Evolutionary conservation across 2,888 invertebrate genomes (phyloP), one percentile per base, ranked within the genome.

Genomic region (Pyralis farinalis): DNA sequence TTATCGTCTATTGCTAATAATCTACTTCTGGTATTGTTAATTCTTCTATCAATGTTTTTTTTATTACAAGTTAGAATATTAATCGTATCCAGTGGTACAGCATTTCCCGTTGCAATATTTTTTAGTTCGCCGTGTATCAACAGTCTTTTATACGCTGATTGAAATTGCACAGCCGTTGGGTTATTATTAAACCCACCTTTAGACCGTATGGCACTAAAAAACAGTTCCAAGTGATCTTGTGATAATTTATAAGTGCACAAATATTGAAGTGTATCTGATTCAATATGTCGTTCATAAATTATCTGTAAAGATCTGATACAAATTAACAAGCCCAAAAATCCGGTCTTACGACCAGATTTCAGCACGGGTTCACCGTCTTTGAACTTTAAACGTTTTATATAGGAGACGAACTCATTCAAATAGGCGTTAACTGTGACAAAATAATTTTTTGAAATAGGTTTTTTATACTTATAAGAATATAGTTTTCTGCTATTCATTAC

Each of bases 101-200:
- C n/a, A n/a, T n/a, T n/a, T 11, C 40, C 42, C 10, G n/a, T 32
- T 7, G 12, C 4, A 7, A 16, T 32, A 8, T 4, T 31, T 45
- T 11, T 29, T 5, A 47, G 20, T 38, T 47, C 44, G 12, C 31
- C 35, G 32, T 51, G 46, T 2, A 42, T 29, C 9, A 53, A 25
- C 7, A 47, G 9, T 42, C 49, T 47, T 46, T 47, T 53, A 33
- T 53, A 50, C n/a, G 47, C 44, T 0, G 48, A 42, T 25, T 45
- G 45, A 37, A 49, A 49, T 33, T 44, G 41, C 1, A 40, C 38
- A 11, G 47, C 37, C 16, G 44, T 44, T 6, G 49, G 52, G 30
- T 53, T 53, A 40, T 51, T 44, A 22, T 32, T 36, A 37, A 37
- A 40, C 12, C 49, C 47, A 28, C 49, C 47, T 11, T 47, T 47